Conservation (phyloP, 2,888 invertebrate species). For the Nephrotoma appendiculata region DNA sequence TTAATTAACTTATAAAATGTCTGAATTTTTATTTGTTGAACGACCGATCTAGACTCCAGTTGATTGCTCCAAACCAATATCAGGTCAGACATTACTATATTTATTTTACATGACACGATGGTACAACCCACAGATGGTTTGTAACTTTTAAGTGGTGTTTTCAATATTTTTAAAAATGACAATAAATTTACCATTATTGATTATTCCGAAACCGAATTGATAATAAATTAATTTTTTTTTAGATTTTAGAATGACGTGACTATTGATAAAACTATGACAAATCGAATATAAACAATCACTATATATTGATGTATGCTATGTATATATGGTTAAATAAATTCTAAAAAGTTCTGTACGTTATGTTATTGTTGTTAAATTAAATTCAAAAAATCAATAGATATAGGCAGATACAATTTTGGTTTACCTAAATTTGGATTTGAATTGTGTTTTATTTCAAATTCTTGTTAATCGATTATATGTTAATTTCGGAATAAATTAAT, state of each 20-base stretch:
- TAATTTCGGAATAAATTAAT: background rate
- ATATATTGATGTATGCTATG: background rate
- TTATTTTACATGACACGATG: background rate
- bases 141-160: background rate
- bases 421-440: background rate
- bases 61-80: background rate
- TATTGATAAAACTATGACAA: background rate
- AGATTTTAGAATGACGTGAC: background rate
- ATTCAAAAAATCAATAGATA: background rate
- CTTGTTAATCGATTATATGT: background rate
- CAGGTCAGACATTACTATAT: background rate
- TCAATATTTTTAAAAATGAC: background rate
- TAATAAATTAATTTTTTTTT: background rate
- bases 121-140: background rate
- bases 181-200: background rate
- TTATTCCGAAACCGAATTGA: background rate
- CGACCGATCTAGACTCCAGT: too few relatives aligned
- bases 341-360: background rate
- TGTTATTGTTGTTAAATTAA: background rate
- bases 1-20: too few relatives aligned
- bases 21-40: too few relatives aligned
- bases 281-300: background rate
- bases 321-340: background rate
- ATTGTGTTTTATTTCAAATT: background rate
- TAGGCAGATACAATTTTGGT: background rate